Base-by-base conservation (phyloP, 2,888 invertebrate genomes). In the Ganaspis brasiliensis region DNA sequence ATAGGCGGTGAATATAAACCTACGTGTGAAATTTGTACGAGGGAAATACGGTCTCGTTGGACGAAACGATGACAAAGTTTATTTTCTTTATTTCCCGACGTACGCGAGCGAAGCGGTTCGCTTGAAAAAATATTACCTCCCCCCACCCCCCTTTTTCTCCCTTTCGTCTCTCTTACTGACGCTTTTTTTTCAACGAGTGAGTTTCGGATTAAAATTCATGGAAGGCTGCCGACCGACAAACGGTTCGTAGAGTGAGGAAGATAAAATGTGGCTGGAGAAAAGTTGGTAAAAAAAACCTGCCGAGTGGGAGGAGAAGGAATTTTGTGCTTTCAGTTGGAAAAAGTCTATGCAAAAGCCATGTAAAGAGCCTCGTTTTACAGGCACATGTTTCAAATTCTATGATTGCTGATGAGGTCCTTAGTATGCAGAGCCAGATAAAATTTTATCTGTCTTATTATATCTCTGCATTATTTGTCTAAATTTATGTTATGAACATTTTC, bases 201-300 rank as follows among this genome's bases (percentile, higher is more conserved):
- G 55, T 76, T 76, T 75, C 73, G 85, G 83, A 86, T 87, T 87
- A 88, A 87, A 88, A 88, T 87, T 88, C 88, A 88, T 87, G 84
- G 83, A 85, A 81, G 81, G 81, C 82, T 82, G 80, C 79, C 80
- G 82, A 81, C 77, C 79, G 75, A 75, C 78, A 77, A 81, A 81
- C 78, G 80, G 75, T 75, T 77, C 78, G 76, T 67, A 75, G 72
- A 78, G 77, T 71, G 56, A 63, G 56, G 35, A 73, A 73, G 88
- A 91, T 91, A 76, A 72, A 79, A 63, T 6, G 35, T 12, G n/a
- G 24, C 6, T 52, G 71, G 63, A 76, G 74, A 75, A 74, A 73
- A 76, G 55, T 75, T 80, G 35, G 73, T 75, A 40, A 35, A 71
- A 73, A 75, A 77, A 74, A 76, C 57, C n/a, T n/a, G 35, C 56